Percentiles rank a stretch among this genome's conserved stretches.
These are phyloP conservation scores for Ochropacha duplaris DNA, from an alignment of 2,888 invertebrate species.

Conservation along the genomic window DNA sequence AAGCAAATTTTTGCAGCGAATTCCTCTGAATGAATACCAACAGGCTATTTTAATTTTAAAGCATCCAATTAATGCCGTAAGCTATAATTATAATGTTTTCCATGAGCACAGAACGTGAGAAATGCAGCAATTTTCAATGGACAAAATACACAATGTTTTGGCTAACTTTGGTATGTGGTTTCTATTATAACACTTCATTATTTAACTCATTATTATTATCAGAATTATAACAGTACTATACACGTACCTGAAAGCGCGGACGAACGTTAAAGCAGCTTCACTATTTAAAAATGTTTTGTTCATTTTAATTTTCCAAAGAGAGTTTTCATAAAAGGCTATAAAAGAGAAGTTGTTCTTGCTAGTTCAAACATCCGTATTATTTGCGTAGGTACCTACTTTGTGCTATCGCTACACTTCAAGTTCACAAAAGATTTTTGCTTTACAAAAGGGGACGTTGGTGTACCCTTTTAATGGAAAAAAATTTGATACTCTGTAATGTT, in stretches of 20 bases:
- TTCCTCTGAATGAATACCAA: constrained; percentile 12
- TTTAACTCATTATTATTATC: too few species aligned
- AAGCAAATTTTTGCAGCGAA: constrained; percentile 40
- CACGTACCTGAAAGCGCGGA: too few species aligned
- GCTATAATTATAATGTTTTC: too few species aligned
- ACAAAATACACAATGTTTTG: too few species aligned
- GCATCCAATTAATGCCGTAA: too few species aligned
- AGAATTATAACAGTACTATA: too few species aligned
- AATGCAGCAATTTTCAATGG: too few species aligned
- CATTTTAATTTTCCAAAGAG: neutral
- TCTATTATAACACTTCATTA: too few species aligned
- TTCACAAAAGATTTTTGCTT: constrained; percentile 42
- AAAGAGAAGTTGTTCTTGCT: constrained; percentile 8
- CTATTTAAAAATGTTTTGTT: neutral
- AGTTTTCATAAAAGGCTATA: neutral
- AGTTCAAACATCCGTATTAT: constrained; percentile 24
- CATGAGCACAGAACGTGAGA: too few species aligned
- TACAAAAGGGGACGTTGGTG: constrained; percentile 28
- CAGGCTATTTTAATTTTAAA: neutral
- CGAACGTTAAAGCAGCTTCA: neutral
- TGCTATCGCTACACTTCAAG: constrained; percentile 13
- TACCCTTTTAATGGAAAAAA: constrained; percentile 41
- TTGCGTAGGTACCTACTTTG: constrained; percentile 21
- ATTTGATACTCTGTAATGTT: constrained; percentile 46
- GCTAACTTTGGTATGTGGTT: too few species aligned